Conservation (phyloP, 2,113 vertebrate species). For the Apistogramma diplotaenia region DNA sequence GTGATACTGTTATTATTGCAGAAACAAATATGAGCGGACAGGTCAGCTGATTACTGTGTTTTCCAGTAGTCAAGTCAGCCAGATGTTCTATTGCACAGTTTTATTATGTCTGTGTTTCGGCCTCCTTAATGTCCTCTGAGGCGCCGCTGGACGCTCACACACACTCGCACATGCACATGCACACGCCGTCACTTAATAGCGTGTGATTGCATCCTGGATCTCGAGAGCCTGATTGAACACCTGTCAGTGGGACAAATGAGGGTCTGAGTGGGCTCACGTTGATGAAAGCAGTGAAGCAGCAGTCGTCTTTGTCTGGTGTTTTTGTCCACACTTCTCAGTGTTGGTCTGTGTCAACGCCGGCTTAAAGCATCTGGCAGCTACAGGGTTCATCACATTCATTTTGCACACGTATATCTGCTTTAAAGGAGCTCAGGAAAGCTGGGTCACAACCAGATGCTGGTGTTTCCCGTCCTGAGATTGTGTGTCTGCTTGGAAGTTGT, state of each 20-base stretch:
- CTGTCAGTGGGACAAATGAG: constrained; percentile 32
- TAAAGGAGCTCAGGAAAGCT: background rate
- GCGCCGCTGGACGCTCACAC: background rate
- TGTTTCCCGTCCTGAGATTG: background rate
- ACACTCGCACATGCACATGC: background rate
- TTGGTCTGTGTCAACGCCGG: background rate
- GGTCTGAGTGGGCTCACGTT: background rate
- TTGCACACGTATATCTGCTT: background rate
- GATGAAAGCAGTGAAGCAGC: background rate
- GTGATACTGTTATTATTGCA: background rate
- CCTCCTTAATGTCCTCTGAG: background rate
- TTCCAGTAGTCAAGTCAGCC: background rate
- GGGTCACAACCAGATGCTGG: background rate
- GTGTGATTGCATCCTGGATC: constrained; percentile 4
- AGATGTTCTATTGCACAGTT: background rate
- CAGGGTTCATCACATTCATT: background rate
- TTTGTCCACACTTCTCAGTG: background rate
- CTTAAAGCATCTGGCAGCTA: background rate
- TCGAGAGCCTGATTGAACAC: background rate
- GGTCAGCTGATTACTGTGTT: background rate
- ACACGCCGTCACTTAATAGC: background rate
- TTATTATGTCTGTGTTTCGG: background rate
- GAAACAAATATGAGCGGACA: background rate
- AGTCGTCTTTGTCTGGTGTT: background rate
- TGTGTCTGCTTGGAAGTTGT: background rate